Evolutionary conservation across 2,797 vertebrate genomes (phyloP), one percentile per base, ranked within the genome.

Genomic region (Thaleichthys pacificus): DNA sequence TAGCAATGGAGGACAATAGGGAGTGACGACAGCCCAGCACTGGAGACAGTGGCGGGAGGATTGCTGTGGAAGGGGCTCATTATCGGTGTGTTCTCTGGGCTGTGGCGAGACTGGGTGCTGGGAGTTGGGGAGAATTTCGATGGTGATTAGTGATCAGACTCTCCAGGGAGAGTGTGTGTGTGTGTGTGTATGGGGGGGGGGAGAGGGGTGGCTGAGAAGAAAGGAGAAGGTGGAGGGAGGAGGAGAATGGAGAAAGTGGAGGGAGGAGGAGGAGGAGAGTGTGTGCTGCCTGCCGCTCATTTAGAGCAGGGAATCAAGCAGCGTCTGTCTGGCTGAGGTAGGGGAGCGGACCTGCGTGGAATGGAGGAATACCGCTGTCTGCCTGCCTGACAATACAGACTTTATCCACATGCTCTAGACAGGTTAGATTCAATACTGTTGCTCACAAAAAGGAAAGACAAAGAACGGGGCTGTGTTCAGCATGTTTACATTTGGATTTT

Each of bases 251-350:
- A 69, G 51, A 63, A 62, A 86, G 77, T 79, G 78, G 75, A 78
- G 72, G 24, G 61, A 62, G 35, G 51, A 56, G 24, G 60, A 66
- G 42, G 21, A 66, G 64, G 76, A 82, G 80, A 71, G 79, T 70
- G 71, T 57, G n/a, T 83, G 85, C 9, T 47, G 42, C 78, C 73
- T 81, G 74, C 71, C 74, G 77, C 86, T 81, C 85, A 86, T 86
- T 80, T 85, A 84, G 74, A 84, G 83, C 71, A 49, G 75, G 70
- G 80, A 80, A 68, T 56, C 84, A 78, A 84, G 80, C 80, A 79
- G 78, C 72, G 79, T 83, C 85, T 79, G 84, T 77, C 47, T 73
- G 78, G 82, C 65, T 28, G 77, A 56, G 61, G 28, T 42, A 22
- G 77, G 68, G 75, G 70, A 80, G 57, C 75, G 62, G 78, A 78